These are phyloP conservation scores for Galemys pyrenaicus DNA, from an alignment of 2,113 vertebrate species.

Conservation along the genomic window DNA sequence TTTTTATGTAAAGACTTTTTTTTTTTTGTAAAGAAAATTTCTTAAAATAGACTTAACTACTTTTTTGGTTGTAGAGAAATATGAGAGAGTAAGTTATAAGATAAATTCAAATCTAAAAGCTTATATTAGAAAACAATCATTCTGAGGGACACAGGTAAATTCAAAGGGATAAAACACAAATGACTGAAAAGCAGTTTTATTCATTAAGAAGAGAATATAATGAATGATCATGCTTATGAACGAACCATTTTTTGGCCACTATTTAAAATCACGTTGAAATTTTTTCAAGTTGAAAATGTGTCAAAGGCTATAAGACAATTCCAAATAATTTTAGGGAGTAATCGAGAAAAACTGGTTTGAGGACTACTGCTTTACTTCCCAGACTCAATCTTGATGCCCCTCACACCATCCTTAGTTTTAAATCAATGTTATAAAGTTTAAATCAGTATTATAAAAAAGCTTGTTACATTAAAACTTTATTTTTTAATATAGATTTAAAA, in stretches of 20 bases:
- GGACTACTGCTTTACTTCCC: no score
- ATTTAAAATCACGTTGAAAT: background rate
- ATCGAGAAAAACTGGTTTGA: background rate
- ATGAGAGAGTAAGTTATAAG: background rate
- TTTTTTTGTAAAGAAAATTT: background rate
- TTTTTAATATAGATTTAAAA: conserved; percentile 5
- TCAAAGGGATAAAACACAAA: background rate
- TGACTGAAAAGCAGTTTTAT: background rate
- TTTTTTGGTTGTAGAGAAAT: conserved; percentile 15
- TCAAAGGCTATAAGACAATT: background rate
- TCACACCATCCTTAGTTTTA: background rate
- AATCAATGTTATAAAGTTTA: background rate
- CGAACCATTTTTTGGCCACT: background rate
- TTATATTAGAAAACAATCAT: conserved; percentile 4
- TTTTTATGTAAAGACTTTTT: background rate
- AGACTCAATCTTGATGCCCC: background rate
- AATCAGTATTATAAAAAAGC: background rate
- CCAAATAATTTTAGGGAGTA: background rate
- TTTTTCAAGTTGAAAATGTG: conserved; percentile 22
- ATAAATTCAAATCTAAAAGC: background rate
- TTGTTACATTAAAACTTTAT: conserved; percentile 8
- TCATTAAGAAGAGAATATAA: background rate
- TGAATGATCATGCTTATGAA: background rate
- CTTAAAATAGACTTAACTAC: background rate
- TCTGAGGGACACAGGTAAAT: background rate